phyloP scores from a whole-genome alignment of 2,113 vertebrate genomes.

The Brachyistius frenatus region DNA sequence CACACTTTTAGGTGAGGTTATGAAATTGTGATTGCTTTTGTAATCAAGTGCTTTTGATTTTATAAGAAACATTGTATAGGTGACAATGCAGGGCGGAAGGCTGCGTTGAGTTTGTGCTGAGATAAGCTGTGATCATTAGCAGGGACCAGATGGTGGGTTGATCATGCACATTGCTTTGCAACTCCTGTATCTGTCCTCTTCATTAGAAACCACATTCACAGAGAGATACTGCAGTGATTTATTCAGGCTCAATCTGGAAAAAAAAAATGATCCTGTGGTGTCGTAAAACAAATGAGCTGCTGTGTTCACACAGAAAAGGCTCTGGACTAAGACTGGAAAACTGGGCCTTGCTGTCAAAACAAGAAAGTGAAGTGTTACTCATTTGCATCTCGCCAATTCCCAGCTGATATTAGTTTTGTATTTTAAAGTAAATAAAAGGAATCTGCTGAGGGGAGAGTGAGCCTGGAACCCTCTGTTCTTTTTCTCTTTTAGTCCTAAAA shows the following conservation, averaged over 20 bases:
- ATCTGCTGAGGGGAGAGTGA: neutral
- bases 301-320: constrained; percentile 21
- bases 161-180: constrained; percentile 69
- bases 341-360: neutral
- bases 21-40: constrained; percentile 2
- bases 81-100: constrained; percentile 41
- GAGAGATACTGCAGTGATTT: constrained; percentile 18
- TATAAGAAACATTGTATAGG: constrained; percentile 19
- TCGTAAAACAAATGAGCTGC: neutral
- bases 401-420: neutral
- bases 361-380: constrained; percentile 1
- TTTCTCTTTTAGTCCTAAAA: neutral
- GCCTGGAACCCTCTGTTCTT: neutral
- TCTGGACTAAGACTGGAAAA: neutral
- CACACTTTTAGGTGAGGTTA: neutral
- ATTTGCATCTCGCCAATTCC: constrained; percentile 19
- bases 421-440: neutral
- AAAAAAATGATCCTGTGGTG: neutral
- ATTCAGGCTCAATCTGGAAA: constrained; percentile 13
- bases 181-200: constrained; percentile 59
- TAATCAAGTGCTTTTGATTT: constrained; percentile 16
- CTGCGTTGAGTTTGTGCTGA: constrained; percentile 51
- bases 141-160: constrained; percentile 67
- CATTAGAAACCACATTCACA: constrained; percentile 48
- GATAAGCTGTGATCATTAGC: constrained; percentile 67